Percentiles rank a stretch among this genome's conserved stretches.
Conservation (phyloP, 2,888 invertebrate species). For the Orthonychiurus folsomi region DNA sequence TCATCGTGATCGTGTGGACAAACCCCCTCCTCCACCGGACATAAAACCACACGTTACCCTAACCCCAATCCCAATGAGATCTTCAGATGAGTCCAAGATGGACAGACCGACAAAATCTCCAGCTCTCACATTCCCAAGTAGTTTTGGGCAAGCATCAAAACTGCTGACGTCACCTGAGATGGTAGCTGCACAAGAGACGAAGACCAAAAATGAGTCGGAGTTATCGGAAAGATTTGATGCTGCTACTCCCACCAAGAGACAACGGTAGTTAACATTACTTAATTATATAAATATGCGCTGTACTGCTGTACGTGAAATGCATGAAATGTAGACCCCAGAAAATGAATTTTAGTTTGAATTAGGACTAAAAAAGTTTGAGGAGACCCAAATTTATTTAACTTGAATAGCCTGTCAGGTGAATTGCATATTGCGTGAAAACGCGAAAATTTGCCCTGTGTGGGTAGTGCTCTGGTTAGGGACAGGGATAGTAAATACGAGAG, state of each 20-base stretch:
- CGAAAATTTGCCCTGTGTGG: no score
- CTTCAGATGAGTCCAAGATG: slow-evolving; percentile 18
- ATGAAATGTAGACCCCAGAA: no score
- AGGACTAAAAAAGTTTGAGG: no score
- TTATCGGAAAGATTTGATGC: slow-evolving; percentile 25
- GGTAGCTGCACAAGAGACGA: slow-evolving; percentile 18
- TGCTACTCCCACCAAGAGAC: slow-evolving; percentile 27
- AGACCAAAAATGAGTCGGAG: slow-evolving; percentile 19
- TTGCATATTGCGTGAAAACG: no score
- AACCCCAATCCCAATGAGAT: slow-evolving; percentile 35
- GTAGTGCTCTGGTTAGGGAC: no score
- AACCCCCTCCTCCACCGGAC: slow-evolving; percentile 37
- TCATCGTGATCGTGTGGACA: slow-evolving; percentile 18
- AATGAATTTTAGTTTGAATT: no score
- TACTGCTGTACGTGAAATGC: no score
- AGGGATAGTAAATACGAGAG: no score
- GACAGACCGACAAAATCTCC: slow-evolving; percentile 13
- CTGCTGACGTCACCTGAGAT: slow-evolving; percentile 28
- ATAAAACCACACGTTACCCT: slow-evolving; percentile 39
- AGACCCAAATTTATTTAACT: no score
- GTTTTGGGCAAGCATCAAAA: slow-evolving; percentile 28
- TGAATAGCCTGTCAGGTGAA: no score
- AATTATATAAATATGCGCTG: no score
- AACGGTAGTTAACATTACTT: slow-evolving; percentile 27
- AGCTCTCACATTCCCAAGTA: slow-evolving; percentile 10